phyloP scores from a whole-genome alignment of 2,797 vertebrate species.

The Aulostomus chinensis region DNA sequence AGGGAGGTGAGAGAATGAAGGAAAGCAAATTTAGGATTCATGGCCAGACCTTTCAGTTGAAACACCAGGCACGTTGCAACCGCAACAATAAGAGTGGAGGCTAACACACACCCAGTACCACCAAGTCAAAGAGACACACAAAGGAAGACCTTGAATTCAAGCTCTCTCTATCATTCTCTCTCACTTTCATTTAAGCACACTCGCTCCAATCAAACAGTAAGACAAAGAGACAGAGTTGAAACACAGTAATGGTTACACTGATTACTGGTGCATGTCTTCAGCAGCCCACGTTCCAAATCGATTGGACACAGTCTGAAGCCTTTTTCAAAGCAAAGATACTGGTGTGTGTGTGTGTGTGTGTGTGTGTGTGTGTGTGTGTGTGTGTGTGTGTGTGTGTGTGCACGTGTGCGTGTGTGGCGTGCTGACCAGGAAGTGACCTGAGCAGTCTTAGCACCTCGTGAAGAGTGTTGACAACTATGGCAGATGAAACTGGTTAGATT shows the following conservation, averaged over 20 bases:
- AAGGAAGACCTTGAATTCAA: slow-evolving; percentile 52
- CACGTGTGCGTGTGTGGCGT: slow-evolving; percentile 9
- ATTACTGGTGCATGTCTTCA: slow-evolving; percentile 70
- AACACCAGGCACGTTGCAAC: slow-evolving; percentile 65
- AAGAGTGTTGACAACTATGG: slow-evolving; percentile 43
- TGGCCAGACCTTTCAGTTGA: slow-evolving; percentile 53
- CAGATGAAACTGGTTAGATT: slow-evolving; percentile 57
- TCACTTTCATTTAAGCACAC: slow-evolving; percentile 50
- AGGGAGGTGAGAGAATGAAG: slow-evolving; percentile 2
- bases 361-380: slow-evolving; percentile 21
- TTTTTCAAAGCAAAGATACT: slow-evolving; percentile 57
- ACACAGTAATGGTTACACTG: slow-evolving; percentile 70
- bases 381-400: slow-evolving; percentile 14
- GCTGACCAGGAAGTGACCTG: slow-evolving; percentile 63
- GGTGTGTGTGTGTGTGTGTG: slow-evolving; percentile 24
- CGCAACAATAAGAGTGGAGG: slow-evolving; percentile 48
- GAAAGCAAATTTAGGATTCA: slow-evolving; percentile 64
- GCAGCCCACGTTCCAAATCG: slow-evolving; percentile 57
- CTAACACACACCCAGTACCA: slow-evolving; percentile 48
- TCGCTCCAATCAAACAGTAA: slow-evolving; percentile 63
- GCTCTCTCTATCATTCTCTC: slow-evolving; percentile 17
- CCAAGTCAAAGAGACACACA: slow-evolving; percentile 43
- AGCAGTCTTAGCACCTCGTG: no score
- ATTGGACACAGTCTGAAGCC: slow-evolving; percentile 72
- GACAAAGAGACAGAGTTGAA: slow-evolving; percentile 67